Evolutionary conservation across 2,797 vertebrate species (phyloP).

Genomic region (Gadopsis bispinosus): DNA sequence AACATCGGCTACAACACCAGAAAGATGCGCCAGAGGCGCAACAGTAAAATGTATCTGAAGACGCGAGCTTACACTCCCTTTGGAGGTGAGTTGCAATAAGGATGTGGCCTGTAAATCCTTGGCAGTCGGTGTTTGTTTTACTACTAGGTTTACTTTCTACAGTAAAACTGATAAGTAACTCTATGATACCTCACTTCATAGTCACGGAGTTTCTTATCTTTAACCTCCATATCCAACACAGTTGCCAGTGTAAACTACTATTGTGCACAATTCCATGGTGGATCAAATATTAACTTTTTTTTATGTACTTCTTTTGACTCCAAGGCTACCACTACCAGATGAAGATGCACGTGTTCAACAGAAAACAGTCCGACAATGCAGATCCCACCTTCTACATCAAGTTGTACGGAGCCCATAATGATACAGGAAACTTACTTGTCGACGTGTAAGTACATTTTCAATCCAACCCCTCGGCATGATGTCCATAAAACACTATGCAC

Average conservation of each 20-base stretch:
- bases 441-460: constrained; percentile 87
- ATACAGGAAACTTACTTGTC: constrained; percentile 86
- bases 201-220: neutral
- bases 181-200: neutral
- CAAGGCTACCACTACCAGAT: constrained; percentile 96
- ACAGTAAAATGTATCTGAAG: constrained; percentile 96
- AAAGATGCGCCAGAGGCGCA: constrained; percentile 89
- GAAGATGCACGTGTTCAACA: constrained; percentile 97
- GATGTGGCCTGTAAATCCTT: neutral
- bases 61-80: constrained; percentile 94
- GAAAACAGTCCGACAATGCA: constrained; percentile 79
- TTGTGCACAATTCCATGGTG: neutral
- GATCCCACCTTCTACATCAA: constrained; percentile 90
- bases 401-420: constrained; percentile 86
- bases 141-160: neutral
- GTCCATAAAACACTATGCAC: accelerated
- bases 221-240: neutral
- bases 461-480: neutral
- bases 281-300: constrained; percentile 16
- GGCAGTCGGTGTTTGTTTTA: neutral
- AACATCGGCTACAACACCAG: constrained; percentile 93
- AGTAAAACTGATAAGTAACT: constrained; percentile 28
- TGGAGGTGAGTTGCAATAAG: constrained; percentile 82
- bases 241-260: neutral
- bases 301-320: neutral